These are phyloP conservation scores for Macrosoma leucophasiata DNA, from an alignment of 2,888 invertebrate genomes.

Conservation along the genomic window DNA sequence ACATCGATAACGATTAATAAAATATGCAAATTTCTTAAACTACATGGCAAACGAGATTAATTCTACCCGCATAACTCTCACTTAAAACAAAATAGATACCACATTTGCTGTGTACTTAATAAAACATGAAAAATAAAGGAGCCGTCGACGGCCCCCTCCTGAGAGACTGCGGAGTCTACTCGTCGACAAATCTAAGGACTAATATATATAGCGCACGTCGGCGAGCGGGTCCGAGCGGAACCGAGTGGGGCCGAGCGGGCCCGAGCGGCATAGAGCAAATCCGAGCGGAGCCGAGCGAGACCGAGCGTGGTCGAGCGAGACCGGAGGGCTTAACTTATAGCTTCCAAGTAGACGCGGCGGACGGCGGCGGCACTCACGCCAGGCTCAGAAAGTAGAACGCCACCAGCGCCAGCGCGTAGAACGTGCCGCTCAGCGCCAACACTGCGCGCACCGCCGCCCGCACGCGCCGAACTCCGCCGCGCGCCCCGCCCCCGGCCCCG, in stretches of 20 bases:
- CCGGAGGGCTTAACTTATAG: slow-evolving; percentile 10
- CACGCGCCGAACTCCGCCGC: slow-evolving; percentile 20
- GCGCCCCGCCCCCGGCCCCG: slow-evolving; percentile 12
- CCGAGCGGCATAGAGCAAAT: slow-evolving; percentile 6
- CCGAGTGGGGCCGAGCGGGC: too few relatives aligned
- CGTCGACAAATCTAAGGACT: too few relatives aligned
- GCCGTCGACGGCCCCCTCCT: too few relatives aligned
- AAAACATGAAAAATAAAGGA: too few relatives aligned
- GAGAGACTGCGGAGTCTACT: too few relatives aligned
- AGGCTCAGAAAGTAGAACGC: slow-evolving; percentile 63
- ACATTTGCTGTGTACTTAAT: too few relatives aligned
- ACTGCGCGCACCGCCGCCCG: slow-evolving; percentile 68
- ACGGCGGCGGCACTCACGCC: slow-evolving; percentile 32
- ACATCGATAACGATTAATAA: slow-evolving; percentile 3
- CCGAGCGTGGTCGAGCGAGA: neutral
- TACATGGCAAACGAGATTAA: slow-evolving; percentile 2
- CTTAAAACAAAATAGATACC: too few relatives aligned
- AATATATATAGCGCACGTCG: too few relatives aligned
- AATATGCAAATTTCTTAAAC: slow-evolving; percentile 4
- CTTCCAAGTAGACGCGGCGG: slow-evolving; percentile 3
- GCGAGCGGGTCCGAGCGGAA: too few relatives aligned
- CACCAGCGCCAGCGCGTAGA: slow-evolving; percentile 54
- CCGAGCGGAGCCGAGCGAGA: slow-evolving; percentile 2
- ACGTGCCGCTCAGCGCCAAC: slow-evolving; percentile 68
- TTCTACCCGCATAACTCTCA: too few relatives aligned